Evolutionary conservation across 53 echinoderm and acorn worm species (phyloP), one percentile per base, ranked within the genome.

Genomic region (Paelopatides confundens): DNA sequence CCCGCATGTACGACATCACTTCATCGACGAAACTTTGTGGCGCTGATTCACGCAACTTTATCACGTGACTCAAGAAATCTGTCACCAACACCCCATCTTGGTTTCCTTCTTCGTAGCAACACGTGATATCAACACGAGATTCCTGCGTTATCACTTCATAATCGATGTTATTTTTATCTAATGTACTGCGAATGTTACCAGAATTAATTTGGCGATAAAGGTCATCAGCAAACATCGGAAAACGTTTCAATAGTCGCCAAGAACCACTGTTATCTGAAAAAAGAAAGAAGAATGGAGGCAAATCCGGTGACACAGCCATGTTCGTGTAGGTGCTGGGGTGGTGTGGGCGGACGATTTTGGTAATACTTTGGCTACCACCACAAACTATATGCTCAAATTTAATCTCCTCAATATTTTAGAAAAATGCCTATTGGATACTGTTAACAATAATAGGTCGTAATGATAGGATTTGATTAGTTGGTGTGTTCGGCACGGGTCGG

Each of bases 71-170:
- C n/a, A 88, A 8, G 39, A 88, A 88, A 68, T 88, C 88, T 0
- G 65, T 49, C 14, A 81, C 21, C 26, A 81, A 27, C 26, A 46
- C 49, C 7, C 81, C 88, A 28, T 81, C 88, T 12, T 2, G 3
- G 48, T 82, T 88, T 3, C 69, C 82, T 2, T 18, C 74, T 13
- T 76, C 37, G 27, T 38, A 36, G 58, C 87, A 70, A 35, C 58
- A 52, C 3, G 88, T 88, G 10, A 88, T 88, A 6, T 88, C 82
- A 0, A 88, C 81, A 3, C 33, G 53, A 8, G 88, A 88, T 81
- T 34, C 49, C 26, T 88, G 88, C 2, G 37, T 66, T 11, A 63
- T 58, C 1, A 11, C 49, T 18, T 35, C 35, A 66, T 65, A 88
- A 29, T 15, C 63, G 35, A 88, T 50, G 5, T 82, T 33, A 0